Evolutionary conservation across 2,113 vertebrate species (phyloP).

Genomic region (Hippolais icterina): DNA sequence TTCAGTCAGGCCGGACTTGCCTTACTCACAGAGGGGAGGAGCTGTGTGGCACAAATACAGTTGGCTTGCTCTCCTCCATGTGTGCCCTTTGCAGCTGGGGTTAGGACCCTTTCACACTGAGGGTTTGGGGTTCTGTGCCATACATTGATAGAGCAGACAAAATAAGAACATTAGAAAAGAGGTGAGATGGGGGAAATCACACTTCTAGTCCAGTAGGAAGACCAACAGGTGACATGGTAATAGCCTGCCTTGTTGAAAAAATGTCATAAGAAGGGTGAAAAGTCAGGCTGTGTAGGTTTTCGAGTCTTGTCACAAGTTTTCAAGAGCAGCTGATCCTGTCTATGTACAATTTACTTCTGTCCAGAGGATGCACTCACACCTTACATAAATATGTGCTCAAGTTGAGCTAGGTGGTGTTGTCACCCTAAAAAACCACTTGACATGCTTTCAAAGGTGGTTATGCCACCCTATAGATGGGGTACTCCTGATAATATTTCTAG

Average conservation of each 20-base stretch:
- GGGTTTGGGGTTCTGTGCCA: not conserved
- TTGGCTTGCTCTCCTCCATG: fast-evolving
- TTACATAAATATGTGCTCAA: not conserved
- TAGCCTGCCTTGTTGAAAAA: not conserved
- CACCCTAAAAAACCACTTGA: not conserved
- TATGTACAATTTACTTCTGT: not conserved
- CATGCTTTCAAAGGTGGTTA: not conserved
- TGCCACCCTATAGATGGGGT: not conserved
- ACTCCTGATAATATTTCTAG: not conserved
- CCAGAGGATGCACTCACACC: not conserved
- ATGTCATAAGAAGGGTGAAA: not conserved
- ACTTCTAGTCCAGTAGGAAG: not conserved
- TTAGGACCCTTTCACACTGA: not conserved
- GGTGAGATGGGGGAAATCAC: not conserved
- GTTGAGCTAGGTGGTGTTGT: not conserved
- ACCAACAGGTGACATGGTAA: not conserved
- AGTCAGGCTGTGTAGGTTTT: not conserved
- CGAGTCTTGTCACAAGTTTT: not conserved
- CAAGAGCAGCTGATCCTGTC: not conserved
- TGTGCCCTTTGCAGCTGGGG: not conserved
- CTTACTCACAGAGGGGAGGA: not conserved
- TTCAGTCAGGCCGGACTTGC: not conserved
- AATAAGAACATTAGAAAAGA: not conserved
- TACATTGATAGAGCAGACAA: not conserved
- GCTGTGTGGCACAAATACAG: fast-evolving